phyloP scores from a whole-genome alignment of 2,888 invertebrate genomes.

The Euzetes globulus region DNA sequence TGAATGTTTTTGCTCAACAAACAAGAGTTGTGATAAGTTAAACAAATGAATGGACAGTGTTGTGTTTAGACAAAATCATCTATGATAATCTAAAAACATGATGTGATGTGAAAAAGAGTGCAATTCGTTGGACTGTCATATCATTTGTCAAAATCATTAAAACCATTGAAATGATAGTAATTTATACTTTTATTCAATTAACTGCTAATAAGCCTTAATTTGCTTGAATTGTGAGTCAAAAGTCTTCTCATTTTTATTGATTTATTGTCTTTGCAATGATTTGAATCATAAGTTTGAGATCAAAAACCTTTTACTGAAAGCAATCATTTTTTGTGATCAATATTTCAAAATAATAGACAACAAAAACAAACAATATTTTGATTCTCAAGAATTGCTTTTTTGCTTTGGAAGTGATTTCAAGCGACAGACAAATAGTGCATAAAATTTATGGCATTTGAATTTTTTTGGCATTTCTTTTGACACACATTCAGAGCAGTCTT shows the following conservation, averaged over 20 bases:
- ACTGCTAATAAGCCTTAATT: too few species aligned
- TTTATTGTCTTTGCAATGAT: not conserved
- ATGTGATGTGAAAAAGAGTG: too few species aligned
- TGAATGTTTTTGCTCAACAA: not conserved
- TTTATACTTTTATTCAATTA: too few species aligned
- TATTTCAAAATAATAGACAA: not conserved
- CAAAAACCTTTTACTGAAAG: not conserved
- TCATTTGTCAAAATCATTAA: too few species aligned
- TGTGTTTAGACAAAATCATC: too few species aligned
- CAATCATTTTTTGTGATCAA: too few species aligned
- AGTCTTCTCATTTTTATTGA: not conserved
- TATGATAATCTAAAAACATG: too few species aligned
- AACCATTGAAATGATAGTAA: too few species aligned
- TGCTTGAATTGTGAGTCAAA: not conserved
- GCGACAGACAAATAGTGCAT: constrained; percentile 3
- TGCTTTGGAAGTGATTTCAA: not conserved
- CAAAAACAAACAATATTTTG: not conserved
- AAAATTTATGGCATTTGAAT: not conserved
- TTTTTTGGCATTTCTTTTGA: not conserved
- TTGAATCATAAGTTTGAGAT: not conserved
- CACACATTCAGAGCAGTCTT: not conserved
- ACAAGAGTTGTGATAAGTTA: too few species aligned
- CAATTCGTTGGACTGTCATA: too few species aligned
- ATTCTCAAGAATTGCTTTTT: not conserved
- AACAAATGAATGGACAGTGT: too few species aligned